A percentile compares a stretch with the other conserved stretches of the same genome.
Evolutionary conservation across 1,140 invertebrate species (phyloP).

Genomic region (Brachionus manjavacas): DNA sequence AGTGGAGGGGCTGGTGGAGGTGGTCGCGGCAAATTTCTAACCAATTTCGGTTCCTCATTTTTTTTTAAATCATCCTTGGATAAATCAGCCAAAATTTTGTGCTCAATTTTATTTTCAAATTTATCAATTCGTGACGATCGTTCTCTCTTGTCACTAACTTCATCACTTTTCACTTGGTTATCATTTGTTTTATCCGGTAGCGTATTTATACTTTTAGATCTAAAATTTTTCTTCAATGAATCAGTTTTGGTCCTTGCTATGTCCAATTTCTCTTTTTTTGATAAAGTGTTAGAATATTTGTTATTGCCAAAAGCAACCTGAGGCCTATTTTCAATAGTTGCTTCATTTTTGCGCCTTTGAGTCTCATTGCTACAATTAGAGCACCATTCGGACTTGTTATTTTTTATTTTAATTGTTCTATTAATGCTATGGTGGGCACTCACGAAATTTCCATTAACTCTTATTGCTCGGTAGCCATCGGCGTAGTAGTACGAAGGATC

Average conservation of each 20-base stretch:
- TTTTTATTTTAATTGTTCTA: background rate
- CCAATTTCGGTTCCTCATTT: background rate
- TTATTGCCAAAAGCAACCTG: background rate
- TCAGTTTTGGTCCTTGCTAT: background rate
- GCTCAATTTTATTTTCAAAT: conserved; percentile 10
- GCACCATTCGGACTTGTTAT: background rate
- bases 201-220: background rate
- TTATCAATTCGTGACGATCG: background rate
- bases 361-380: background rate
- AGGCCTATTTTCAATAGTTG: background rate
- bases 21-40: background rate
- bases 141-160: background rate
- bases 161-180: background rate
- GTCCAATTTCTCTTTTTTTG: background rate
- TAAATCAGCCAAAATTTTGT: background rate
- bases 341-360: background rate
- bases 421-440: background rate
- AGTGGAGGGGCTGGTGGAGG: conserved; percentile 20
- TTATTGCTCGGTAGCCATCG: background rate
- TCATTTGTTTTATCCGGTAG: background rate
- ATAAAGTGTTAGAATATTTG: background rate
- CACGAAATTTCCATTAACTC: background rate
- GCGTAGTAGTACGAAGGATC: background rate
- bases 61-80: background rate
- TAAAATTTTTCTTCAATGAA: background rate